phyloP scores from a whole-genome alignment of 2,113 vertebrate species.

The Sturnira hondurensis region DNA sequence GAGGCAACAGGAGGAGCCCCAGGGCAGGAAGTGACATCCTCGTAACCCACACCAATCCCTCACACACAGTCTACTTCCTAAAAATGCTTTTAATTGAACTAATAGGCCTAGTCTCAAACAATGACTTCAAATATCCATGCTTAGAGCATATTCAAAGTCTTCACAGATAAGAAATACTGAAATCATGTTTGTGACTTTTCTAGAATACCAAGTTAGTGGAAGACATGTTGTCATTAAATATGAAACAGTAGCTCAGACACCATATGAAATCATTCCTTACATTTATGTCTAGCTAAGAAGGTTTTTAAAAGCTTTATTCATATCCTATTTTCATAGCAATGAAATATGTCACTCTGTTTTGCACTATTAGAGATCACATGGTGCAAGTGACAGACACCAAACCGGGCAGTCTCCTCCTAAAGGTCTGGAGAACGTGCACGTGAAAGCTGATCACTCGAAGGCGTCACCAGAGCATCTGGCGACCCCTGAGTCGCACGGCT shows the following conservation, averaged over 20 bases:
- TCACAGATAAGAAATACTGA: background rate
- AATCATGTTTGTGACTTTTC: background rate
- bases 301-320: slow-evolving; percentile 15
- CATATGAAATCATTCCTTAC: background rate
- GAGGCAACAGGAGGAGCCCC: background rate
- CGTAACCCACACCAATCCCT: background rate
- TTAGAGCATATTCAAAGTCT: background rate
- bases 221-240: background rate
- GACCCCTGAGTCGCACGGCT: background rate
- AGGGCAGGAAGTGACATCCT: background rate
- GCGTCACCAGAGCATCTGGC: background rate
- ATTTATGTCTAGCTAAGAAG: background rate
- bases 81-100: background rate
- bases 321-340: background rate
- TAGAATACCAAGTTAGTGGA: background rate
- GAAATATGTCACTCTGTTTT: background rate
- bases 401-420: background rate
- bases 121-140: background rate
- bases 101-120: background rate
- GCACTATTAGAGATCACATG: background rate
- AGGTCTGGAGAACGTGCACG: background rate
- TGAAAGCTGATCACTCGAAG: background rate
- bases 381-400: background rate
- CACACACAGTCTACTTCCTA: background rate
- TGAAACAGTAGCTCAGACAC: background rate